Base-by-base conservation (phyloP, 2,113 vertebrate species). In the Isurus oxyrinchus region DNA sequence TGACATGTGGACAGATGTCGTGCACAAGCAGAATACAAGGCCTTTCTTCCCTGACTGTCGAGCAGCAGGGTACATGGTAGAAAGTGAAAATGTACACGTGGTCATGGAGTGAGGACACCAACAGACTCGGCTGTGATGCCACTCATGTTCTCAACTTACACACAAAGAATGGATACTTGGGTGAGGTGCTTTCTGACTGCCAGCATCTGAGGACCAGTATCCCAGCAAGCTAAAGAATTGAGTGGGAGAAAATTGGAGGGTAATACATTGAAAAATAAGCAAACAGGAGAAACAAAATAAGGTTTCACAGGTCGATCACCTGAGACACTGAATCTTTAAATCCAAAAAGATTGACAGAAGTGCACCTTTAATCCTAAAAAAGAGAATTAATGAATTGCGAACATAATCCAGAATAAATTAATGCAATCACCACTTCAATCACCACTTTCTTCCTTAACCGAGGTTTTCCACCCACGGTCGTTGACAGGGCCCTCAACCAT, bases 351-450 rank as follows among this genome's bases (percentile, higher is more conserved):
- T 5, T 84, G 14, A 84, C 76, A 14, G 31, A 81, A 16, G 76
- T 40, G n/a, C 8, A 6, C 81, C 19, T 84, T 84, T 49, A 21
- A 44, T 44, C 49, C 16, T 7, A 21, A 40, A 49, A 84, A 49
- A 49, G 31, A 27, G 72, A 44, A 49, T 21, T 19, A 40, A 84
- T 84, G 81, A 84, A 84, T 44, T 81, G 76, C 76, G 40, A 84
- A 84, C 81, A 21, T 44, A 84, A 84, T 23, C 81, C 81, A 84
- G 81, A 84, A 84, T 84, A 84, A 84, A 84, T 49, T 84, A 84
- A 84, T 23, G 5, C 16, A 49, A 84, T 84, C 81, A 49, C 14
- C 40, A 44, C 40, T 84, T 84, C 40, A 84, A 84, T 49, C n/a
- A n/a, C n/a, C n/a, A n/a, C n/a, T n/a, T n/a, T n/a, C n/a, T n/a